phyloP scores from a whole-genome alignment of 2,797 vertebrate species.

The Mus caroli region DNA sequence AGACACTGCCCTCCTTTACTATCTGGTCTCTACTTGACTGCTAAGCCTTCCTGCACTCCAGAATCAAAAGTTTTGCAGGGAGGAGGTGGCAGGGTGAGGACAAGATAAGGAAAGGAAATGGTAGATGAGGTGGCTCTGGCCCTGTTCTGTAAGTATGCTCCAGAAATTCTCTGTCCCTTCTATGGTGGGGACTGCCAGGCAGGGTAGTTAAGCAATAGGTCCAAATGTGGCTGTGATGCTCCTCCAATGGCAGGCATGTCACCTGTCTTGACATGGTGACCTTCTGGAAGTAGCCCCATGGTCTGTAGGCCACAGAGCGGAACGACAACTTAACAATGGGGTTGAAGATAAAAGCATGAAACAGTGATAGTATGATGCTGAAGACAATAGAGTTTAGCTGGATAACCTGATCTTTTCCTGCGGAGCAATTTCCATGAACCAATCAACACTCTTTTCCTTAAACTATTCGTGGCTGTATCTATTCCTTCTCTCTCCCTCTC shows the following conservation, averaged over 20 bases:
- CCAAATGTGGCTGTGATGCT: not conserved
- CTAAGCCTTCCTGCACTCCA: not conserved
- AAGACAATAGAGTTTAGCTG: not conserved
- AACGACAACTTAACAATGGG: not conserved
- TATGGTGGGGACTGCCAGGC: not conserved
- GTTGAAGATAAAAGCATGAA: not conserved
- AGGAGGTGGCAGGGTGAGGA: not conserved
- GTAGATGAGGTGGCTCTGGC: not conserved
- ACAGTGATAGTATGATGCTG: not conserved
- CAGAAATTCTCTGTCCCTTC: not conserved
- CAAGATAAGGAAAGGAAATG: not conserved
- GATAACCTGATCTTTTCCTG: not conserved
- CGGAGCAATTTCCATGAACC: conserved; percentile 28
- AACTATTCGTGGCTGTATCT: not conserved
- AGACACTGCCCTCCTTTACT: not conserved
- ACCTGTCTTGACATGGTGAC: not conserved
- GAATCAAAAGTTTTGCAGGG: no score
- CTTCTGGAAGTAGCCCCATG: not conserved
- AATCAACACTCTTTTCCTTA: not conserved
- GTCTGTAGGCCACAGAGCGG: not conserved
- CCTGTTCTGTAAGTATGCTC: not conserved
- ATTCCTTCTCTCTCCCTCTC: not conserved
- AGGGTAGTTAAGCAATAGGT: not conserved
- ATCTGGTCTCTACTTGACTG: not conserved
- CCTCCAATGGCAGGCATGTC: not conserved